Evolutionary conservation across 2,888 invertebrate species (phyloP).

Genomic region (Nipponacmea schrenckii): DNA sequence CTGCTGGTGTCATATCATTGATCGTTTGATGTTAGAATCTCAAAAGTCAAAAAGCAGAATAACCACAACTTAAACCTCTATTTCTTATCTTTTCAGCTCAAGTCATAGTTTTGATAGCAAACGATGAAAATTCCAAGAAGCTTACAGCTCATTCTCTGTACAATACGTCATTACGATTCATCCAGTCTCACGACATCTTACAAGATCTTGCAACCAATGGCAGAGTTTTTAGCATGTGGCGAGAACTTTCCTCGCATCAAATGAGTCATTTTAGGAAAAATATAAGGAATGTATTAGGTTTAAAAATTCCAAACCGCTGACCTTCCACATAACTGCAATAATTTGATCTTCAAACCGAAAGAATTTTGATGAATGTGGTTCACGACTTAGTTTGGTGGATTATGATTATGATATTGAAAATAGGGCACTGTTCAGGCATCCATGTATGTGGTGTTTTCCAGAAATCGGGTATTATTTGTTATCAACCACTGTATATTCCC

Average conservation of each 20-base stretch:
- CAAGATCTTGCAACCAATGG: conserved; percentile 56
- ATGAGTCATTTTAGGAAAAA: conserved; percentile 53
- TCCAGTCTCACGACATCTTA: conserved; percentile 49
- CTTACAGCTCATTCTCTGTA: conserved; percentile 53
- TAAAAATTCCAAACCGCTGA: conserved; percentile 23
- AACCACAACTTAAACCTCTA: not conserved
- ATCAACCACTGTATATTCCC: too few relatives aligned
- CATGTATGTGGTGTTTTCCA: too few relatives aligned
- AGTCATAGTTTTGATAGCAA: conserved; percentile 48
- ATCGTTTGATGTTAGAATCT: too few relatives aligned
- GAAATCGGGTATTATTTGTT: too few relatives aligned
- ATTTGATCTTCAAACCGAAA: too few relatives aligned
- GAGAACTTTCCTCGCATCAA: conserved; percentile 57
- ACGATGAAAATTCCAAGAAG: conserved; percentile 55
- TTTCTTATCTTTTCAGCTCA: conserved; percentile 38
- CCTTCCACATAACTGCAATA: not conserved
- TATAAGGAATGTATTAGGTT: conserved; percentile 41
- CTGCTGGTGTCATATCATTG: too few relatives aligned
- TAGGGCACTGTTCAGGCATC: too few relatives aligned
- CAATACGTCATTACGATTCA: conserved; percentile 49
- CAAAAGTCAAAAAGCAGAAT: too few relatives aligned
- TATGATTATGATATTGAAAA: too few relatives aligned
- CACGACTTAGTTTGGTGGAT: too few relatives aligned
- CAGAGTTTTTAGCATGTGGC: conserved; percentile 52
- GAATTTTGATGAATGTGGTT: too few relatives aligned